Percentiles rank a stretch among this genome's conserved stretches.
phyloP scores from a whole-genome alignment of 2,888 invertebrate genomes.

The Barypeithes pellucidus region DNA sequence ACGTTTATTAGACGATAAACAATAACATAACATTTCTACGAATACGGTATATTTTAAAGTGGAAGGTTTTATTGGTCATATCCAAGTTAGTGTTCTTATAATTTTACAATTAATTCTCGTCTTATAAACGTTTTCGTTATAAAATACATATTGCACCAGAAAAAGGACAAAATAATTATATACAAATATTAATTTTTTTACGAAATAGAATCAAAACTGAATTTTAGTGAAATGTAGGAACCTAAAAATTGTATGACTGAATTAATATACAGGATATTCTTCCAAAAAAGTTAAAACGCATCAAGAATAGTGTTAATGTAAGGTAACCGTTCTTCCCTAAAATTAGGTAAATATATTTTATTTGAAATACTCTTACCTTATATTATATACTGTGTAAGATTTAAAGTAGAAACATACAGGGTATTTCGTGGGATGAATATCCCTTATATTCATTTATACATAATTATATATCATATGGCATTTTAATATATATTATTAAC shows the following conservation, averaged over 20 bases:
- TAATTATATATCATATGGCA: constrained; percentile 21
- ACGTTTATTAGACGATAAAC: too few relatives aligned
- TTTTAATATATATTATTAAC: constrained; percentile 19
- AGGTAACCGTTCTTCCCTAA: constrained; percentile 31
- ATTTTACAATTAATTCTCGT: neutral
- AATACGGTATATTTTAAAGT: too few relatives aligned
- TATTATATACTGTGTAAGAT: constrained; percentile 16
- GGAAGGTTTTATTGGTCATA: too few relatives aligned
- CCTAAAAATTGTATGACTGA: neutral
- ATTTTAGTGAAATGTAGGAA: neutral
- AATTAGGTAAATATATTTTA: constrained; percentile 13
- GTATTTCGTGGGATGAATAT: neutral
- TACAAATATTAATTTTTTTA: neutral
- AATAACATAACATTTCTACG: too few relatives aligned
- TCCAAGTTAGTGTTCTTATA: too few relatives aligned
- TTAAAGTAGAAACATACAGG: constrained; percentile 20
- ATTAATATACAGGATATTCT: neutral
- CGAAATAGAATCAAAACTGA: neutral
- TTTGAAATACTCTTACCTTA: constrained; percentile 1
- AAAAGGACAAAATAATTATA: constrained; percentile 13
- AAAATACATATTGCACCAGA: constrained; percentile 17
- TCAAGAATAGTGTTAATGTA: constrained; percentile 6
- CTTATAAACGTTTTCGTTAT: too few relatives aligned
- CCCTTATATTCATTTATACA: constrained; percentile 13
- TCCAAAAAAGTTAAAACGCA: neutral